phyloP scores from a whole-genome alignment of 2,797 vertebrate genomes.

The Hypotaenidia okinawae region DNA sequence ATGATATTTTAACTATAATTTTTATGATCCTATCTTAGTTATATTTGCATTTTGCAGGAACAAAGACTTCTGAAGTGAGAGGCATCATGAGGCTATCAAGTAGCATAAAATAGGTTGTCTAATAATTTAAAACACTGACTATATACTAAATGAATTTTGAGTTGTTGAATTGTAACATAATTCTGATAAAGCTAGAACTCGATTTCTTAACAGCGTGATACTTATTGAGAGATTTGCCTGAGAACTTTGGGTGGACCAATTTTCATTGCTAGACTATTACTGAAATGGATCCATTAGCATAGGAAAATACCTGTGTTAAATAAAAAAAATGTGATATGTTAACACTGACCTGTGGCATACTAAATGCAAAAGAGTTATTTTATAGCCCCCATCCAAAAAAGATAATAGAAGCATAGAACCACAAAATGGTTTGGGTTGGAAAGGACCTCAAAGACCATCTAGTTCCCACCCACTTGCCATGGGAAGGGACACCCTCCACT shows the following conservation, averaged over 20 bases:
- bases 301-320: neutral
- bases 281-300: neutral
- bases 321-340: neutral
- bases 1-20: neutral
- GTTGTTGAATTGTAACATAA: neutral
- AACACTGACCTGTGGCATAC: neutral
- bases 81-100: rapidly evolving
- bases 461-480: too few relatives aligned
- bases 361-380: neutral
- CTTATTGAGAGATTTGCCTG: neutral
- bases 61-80: neutral
- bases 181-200: neutral
- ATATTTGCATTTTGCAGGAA: neutral
- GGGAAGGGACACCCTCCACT: too few relatives aligned
- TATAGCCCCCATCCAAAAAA: neutral
- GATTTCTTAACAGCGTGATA: neutral
- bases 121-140: neutral
- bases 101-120: neutral
- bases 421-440: too few relatives aligned
- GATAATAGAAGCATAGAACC: too few relatives aligned
- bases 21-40: neutral
- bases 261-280: neutral
- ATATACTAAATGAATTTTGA: neutral
- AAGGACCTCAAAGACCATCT: too few relatives aligned
- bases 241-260: neutral